phyloP scores from a whole-genome alignment of 2,797 vertebrate species.

The Babyrousa celebensis region DNA sequence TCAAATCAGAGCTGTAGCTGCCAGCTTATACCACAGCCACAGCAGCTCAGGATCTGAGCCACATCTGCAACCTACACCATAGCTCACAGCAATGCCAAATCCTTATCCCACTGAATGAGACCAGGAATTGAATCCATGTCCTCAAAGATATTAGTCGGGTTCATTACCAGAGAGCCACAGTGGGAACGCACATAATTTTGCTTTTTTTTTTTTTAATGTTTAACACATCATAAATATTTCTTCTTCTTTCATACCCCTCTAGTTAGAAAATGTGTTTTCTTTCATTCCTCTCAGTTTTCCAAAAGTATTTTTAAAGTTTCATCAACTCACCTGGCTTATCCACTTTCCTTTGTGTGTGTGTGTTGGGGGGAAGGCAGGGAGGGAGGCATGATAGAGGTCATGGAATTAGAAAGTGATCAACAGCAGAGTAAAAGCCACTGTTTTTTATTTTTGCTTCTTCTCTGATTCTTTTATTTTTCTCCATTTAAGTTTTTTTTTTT shows the following conservation, averaged over 20 bases:
- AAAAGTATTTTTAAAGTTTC: not conserved
- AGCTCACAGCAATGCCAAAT: too few species aligned
- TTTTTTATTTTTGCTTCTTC: not conserved
- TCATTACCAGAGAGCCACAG: too few species aligned
- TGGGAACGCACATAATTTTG: too few species aligned
- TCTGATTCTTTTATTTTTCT: not conserved
- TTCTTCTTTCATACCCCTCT: not conserved
- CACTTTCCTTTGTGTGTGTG: not conserved
- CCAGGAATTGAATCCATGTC: too few species aligned
- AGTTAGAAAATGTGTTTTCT: not conserved
- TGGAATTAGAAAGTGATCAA: not conserved
- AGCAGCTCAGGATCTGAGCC: too few species aligned
- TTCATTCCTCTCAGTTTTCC: not conserved
- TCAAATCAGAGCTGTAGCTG: too few species aligned
- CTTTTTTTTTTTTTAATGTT: not conserved
- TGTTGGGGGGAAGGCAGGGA: too few species aligned
- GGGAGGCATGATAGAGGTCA: not conserved
- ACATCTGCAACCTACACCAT: too few species aligned
- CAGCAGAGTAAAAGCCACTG: not conserved
- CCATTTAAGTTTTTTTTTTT: not conserved
- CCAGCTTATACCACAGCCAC: too few species aligned
- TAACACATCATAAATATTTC: not conserved
- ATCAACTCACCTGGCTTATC: not conserved
- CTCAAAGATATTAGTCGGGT: too few species aligned
- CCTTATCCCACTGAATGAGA: too few species aligned